Base-by-base conservation (phyloP, 2,888 invertebrate genomes). In the Trilocha varians region DNA sequence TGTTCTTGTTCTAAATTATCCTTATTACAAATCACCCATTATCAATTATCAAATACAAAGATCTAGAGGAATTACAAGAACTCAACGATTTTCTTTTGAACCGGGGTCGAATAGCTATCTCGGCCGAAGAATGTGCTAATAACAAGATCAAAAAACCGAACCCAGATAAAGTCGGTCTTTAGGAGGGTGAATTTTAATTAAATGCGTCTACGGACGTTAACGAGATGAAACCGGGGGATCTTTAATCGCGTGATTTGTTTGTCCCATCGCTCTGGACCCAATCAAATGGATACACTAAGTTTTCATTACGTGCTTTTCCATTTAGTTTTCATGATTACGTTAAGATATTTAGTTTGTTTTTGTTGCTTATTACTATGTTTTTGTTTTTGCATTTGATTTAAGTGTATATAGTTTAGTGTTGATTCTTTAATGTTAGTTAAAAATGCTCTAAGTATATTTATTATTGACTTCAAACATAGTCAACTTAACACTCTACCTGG, bases 131-230 rank as follows among this genome's bases (percentile, higher is more conserved):
- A 78, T 78, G 78, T 69, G 76, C 73, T 79, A 82, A 83, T 82
- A 82, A 79, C 74, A 67, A 71, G 74, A 69, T 70, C 73, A 70
- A 63, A 68, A 73, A 77, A 70, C 70, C 70, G 70, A 59, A 64
- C 62, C 56, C 68, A 70, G 73, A 74, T 71, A 74, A 70, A 71
- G 72, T 65, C 64, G 55, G 61, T 58, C 54, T 48, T 58, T 49
- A 48, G 62, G 69, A 71, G 83, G 83, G 80, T 76, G 78, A 74
- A 78, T 78, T 83, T 84, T 83, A 84, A 84, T 84, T 83, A 84
- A 84, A 84, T 75, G 73, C 73, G 72, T 70, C 72, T 70, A 68
- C 65, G 70, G 59, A 74, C 72, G 75, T 76, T 82, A 82, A 82
- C 78, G 77, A 77, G 80, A 84, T 76, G 78, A 79, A 78, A 79